A percentile compares a stretch with the other conserved stretches of the same genome.
Conservation (phyloP, 1,140 invertebrate genomes). For the Leptinotarsa undecemlineata region DNA sequence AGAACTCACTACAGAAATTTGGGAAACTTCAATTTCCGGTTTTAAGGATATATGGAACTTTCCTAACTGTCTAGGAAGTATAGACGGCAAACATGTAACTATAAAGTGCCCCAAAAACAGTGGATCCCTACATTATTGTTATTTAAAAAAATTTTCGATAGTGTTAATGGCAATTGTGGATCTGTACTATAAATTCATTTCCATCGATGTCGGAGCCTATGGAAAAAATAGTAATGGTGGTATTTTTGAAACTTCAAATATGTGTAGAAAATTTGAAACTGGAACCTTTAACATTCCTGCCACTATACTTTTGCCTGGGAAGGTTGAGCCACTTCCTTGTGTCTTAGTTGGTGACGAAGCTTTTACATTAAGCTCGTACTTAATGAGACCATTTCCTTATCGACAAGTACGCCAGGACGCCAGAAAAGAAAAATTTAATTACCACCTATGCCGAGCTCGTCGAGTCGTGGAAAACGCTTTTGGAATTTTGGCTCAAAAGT, state of each 20-base stretch:
- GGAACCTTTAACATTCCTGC: neutral
- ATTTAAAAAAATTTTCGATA: slow-evolving; percentile 9
- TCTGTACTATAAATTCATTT: slow-evolving; percentile 23
- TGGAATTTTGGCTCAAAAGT: slow-evolving; percentile 54
- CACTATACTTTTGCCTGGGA: neutral
- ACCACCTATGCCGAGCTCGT: slow-evolving; percentile 49
- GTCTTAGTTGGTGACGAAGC: slow-evolving; percentile 1
- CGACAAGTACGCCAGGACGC: slow-evolving; percentile 29
- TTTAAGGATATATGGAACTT: slow-evolving; percentile 40
- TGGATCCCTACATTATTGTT: slow-evolving; percentile 57
- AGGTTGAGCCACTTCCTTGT: neutral
- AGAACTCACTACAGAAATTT: slow-evolving; percentile 26
- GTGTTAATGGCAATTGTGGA: slow-evolving; percentile 25
- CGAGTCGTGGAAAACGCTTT: slow-evolving; percentile 56
- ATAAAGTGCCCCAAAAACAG: slow-evolving; percentile 51
- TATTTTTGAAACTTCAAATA: slow-evolving; percentile 19
- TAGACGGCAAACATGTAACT: slow-evolving; percentile 45
- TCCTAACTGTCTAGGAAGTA: slow-evolving; percentile 34
- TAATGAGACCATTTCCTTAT: slow-evolving; percentile 26
- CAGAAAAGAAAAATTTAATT: slow-evolving; percentile 38
- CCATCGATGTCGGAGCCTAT: slow-evolving; percentile 19
- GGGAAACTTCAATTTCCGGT: slow-evolving; percentile 46
- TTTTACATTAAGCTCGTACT: slow-evolving; percentile 1
- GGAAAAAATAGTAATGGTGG: slow-evolving; percentile 19
- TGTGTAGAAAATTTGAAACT: neutral